Evolutionary conservation across 2,797 vertebrate species (phyloP), one percentile per base, ranked within the genome.

Genomic region (Nasua narica): DNA sequence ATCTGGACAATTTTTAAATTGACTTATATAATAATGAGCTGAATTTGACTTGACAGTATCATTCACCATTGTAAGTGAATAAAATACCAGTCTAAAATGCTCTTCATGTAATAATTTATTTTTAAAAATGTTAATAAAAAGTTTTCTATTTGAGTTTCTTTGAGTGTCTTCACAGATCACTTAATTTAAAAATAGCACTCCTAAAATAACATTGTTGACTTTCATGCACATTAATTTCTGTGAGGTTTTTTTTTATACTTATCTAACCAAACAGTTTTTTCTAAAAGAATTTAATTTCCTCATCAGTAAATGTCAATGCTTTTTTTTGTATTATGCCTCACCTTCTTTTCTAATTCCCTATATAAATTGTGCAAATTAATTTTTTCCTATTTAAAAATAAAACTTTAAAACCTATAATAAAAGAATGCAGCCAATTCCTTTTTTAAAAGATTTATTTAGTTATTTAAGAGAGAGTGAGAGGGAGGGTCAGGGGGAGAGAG

Each of bases 11-110:
- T 56, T 96, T 48, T 87, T 79, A 69, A 93, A 95, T 94, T 74
- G 32, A 85, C 65, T 95, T 96, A 69, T 93, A 69, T 35, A 89
- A 96, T 97, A 88, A 96, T 94, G 83, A 97, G 92, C 67, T 95
- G 91, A 92, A 87, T 89, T 90, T 95, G 79, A 46, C 82, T 91
- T 56, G 77, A 87, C 46, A 69, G 32, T 96, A 86, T 87, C 37
- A 2, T 87, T 92, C 69, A 72, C 29, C 78, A 14, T 46, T 58
- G 19, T 76, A 67, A 91, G 21, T 84, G 29, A 96, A 91, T 72
- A 58, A 60, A 69, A 77, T 15, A 46, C 7, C 23, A 78, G 13
- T 46, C 54, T 92, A 76, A 92, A 94, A 48, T 79, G 14, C 2
- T 65, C 52, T 92, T 11, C n/a, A 87, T 37, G 40, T 56, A 70